Evolutionary conservation across 2,888 invertebrate species (phyloP).

Genomic region (Drosophila mimica): DNA sequence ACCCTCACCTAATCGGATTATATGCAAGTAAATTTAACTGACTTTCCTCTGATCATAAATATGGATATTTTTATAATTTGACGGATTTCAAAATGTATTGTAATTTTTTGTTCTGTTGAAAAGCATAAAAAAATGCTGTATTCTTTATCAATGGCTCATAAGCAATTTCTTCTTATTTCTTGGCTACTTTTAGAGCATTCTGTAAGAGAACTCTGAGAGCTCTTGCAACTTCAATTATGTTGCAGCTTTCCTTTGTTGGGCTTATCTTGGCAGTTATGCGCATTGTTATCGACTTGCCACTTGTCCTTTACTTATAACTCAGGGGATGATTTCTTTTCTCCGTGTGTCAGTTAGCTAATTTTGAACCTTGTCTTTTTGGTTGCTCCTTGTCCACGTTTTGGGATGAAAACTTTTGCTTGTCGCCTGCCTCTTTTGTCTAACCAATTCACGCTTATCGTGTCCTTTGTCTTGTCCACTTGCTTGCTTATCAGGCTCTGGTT

Average conservation of each 20-base stretch:
- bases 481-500: slow-evolving; percentile 57
- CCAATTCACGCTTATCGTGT: slow-evolving; percentile 19
- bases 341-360: slow-evolving; percentile 55
- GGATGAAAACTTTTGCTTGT: slow-evolving; percentile 29
- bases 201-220: background rate
- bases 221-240: slow-evolving; percentile 20
- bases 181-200: background rate
- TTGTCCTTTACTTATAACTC: slow-evolving; percentile 50
- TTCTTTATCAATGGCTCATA: background rate
- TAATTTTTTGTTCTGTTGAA: background rate
- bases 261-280: slow-evolving; percentile 27
- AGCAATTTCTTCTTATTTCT: background rate
- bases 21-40: background rate
- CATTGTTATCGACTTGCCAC: slow-evolving; percentile 38
- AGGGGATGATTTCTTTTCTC: slow-evolving; percentile 41
- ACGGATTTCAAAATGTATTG: background rate
- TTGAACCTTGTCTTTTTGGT: slow-evolving; percentile 26
- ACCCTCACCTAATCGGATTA: background rate
- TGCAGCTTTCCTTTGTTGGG: slow-evolving; percentile 32
- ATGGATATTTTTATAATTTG: background rate
- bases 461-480: slow-evolving; percentile 49
- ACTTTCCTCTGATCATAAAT: background rate
- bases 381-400: slow-evolving; percentile 33
- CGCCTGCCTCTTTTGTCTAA: slow-evolving; percentile 36
- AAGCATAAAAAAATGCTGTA: background rate